phyloP scores from a whole-genome alignment of 1,140 invertebrate genomes.

The Leptoteleia sp. region DNA sequence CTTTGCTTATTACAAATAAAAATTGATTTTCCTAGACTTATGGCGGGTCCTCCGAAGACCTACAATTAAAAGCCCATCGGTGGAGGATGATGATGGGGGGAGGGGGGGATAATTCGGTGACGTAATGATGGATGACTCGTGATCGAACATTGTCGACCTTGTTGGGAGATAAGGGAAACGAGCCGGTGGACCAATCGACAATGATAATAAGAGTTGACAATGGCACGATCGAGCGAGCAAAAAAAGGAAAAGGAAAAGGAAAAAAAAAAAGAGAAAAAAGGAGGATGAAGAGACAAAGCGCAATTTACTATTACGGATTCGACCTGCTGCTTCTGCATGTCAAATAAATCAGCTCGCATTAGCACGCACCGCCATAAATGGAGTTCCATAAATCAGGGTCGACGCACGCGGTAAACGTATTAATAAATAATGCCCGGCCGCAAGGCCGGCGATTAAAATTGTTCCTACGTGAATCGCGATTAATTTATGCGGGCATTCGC shows the following conservation, averaged over 20 bases:
- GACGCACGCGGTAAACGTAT: constrained; percentile 71
- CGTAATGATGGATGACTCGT: constrained; percentile 17
- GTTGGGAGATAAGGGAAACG: constrained; percentile 22
- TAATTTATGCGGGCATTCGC: constrained; percentile 71
- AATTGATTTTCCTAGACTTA: no score
- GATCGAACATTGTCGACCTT: constrained; percentile 13
- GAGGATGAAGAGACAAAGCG: constrained; percentile 63
- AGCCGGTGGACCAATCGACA: constrained; percentile 18
- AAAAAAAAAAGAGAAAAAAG: constrained; percentile 53
- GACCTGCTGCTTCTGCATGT: constrained; percentile 67
- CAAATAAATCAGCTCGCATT: constrained; percentile 69
- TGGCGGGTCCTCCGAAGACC: no score
- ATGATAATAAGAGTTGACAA: constrained; percentile 54
- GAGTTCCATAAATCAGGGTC: constrained; percentile 69
- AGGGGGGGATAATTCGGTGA: constrained; percentile 11
- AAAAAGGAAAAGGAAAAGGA: constrained; percentile 60
- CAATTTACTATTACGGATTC: constrained; percentile 67
- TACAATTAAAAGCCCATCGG: constrained; percentile 15
- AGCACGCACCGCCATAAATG: constrained; percentile 66
- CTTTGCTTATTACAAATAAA: no score
- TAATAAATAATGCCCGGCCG: constrained; percentile 72
- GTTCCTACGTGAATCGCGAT: constrained; percentile 66
- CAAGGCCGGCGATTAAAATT: constrained; percentile 73
- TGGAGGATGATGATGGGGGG: no score
- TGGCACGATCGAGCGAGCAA: constrained; percentile 23